Evolutionary conservation across 2,113 vertebrate species (phyloP).

Genomic region (Cettia cetti): DNA sequence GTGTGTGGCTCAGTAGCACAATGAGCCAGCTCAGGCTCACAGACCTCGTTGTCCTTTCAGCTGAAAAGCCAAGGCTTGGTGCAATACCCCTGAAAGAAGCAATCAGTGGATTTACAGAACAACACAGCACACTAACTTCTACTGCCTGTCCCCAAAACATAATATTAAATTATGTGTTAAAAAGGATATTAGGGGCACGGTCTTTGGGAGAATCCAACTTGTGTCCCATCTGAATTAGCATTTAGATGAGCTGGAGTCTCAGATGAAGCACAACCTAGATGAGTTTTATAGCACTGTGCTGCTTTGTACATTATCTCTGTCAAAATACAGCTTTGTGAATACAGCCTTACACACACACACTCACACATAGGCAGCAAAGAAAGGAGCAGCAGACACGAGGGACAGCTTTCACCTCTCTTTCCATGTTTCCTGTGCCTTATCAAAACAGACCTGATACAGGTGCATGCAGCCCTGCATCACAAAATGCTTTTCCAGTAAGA

Average conservation of each 20-base stretch:
- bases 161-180: constrained; percentile 73
- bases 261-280: constrained; percentile 17
- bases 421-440: neutral
- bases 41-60: constrained; percentile 26
- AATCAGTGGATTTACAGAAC: constrained; percentile 56
- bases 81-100: constrained; percentile 47
- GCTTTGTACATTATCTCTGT: neutral
- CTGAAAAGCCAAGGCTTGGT: constrained; percentile 8
- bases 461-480: neutral
- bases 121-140: constrained; percentile 34
- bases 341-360: neutral
- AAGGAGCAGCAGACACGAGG: neutral
- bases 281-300: constrained; percentile 16
- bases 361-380: neutral
- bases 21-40: constrained; percentile 29
- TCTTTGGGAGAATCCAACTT: constrained; percentile 41
- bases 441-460: neutral
- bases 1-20: neutral
- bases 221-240: constrained; percentile 64
- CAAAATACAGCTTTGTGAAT: neutral
- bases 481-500: neutral
- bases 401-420: neutral
- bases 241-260: constrained; percentile 70
- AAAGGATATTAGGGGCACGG: constrained; percentile 60
- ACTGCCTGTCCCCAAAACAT: constrained; percentile 54